A percentile compares a stretch with the other conserved stretches of the same genome.
Evolutionary conservation across 2,113 vertebrate species (phyloP).

Genomic region (Notothenia coriiceps): DNA sequence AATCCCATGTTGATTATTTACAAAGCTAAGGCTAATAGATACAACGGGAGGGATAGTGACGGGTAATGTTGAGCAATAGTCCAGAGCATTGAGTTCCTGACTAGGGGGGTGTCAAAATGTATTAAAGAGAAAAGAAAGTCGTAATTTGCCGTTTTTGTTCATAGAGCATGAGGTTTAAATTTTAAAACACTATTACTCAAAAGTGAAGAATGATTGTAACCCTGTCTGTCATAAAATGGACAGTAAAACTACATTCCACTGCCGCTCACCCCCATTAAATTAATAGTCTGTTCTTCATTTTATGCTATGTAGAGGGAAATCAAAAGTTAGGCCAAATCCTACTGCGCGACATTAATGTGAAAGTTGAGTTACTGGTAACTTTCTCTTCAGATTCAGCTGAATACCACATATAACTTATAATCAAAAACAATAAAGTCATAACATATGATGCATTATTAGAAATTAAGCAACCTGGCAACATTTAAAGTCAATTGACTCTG

Average conservation of each 20-base stretch:
- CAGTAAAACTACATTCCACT: neutral
- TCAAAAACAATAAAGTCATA: no score
- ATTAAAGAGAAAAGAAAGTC: fast-evolving
- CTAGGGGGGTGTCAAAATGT: neutral
- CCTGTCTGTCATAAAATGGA: neutral
- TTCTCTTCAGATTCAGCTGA: no score
- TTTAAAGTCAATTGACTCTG: no score
- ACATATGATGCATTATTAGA: no score
- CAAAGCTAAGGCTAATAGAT: neutral
- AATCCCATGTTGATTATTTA: conserved; percentile 46
- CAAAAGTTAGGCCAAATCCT: neutral
- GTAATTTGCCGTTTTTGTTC: neutral
- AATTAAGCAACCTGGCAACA: no score
- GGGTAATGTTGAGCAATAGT: conserved; percentile 46
- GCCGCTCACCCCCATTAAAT: neutral
- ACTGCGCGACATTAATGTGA: no score
- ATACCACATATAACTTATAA: no score
- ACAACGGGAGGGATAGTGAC: neutral
- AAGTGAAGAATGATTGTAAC: fast-evolving
- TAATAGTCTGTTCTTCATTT: conserved; percentile 14
- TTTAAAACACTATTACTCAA: fast-evolving
- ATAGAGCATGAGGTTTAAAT: fast-evolving
- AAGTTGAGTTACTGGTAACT: no score
- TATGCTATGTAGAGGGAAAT: neutral
- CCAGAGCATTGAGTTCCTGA: neutral